These are phyloP conservation scores for Ischnura elegans DNA, from an alignment of 2,888 invertebrate genomes.

Conservation along the genomic window DNA sequence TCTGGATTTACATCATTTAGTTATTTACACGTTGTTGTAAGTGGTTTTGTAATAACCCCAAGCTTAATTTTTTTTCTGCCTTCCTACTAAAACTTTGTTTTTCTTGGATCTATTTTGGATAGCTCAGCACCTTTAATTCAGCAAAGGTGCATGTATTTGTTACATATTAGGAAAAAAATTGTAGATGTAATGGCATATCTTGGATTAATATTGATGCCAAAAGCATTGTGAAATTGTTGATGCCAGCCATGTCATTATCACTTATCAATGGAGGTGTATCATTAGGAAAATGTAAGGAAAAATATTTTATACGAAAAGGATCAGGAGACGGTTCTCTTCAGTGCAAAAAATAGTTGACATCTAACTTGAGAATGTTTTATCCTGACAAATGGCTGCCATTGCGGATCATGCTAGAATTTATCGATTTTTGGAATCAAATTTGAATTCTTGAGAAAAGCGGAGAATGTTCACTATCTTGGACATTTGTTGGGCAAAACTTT, in stretches of 20 bases:
- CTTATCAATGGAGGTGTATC: not conserved
- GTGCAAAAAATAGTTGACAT: not conserved
- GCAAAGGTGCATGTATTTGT: not conserved
- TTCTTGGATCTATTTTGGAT: slow-evolving; percentile 13
- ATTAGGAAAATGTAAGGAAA: not conserved
- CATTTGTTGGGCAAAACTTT: not conserved
- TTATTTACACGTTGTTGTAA: slow-evolving; percentile 7
- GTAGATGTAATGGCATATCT: not conserved
- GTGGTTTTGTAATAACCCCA: slow-evolving; percentile 39
- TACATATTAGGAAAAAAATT: not conserved
- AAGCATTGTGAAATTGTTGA: slow-evolving; percentile 15
- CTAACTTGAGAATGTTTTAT: slow-evolving; percentile 47
- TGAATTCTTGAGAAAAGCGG: not conserved
- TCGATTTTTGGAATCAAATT: not conserved
- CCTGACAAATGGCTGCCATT: slow-evolving; percentile 61
- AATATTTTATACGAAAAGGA: not conserved
- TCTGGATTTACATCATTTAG: not conserved
- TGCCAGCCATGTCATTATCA: not conserved
- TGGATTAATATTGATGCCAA: not conserved
- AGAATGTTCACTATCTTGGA: not conserved
- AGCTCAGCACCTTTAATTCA: slow-evolving; percentile 9
- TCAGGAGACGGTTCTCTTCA: not conserved
- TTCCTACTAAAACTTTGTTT: slow-evolving; percentile 40
- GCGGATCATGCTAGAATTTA: slow-evolving; percentile 55
- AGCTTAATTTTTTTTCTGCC: slow-evolving; percentile 25